These are phyloP conservation scores for Plagodis dolabraria DNA, from an alignment of 2,888 invertebrate genomes.

Conservation along the genomic window DNA sequence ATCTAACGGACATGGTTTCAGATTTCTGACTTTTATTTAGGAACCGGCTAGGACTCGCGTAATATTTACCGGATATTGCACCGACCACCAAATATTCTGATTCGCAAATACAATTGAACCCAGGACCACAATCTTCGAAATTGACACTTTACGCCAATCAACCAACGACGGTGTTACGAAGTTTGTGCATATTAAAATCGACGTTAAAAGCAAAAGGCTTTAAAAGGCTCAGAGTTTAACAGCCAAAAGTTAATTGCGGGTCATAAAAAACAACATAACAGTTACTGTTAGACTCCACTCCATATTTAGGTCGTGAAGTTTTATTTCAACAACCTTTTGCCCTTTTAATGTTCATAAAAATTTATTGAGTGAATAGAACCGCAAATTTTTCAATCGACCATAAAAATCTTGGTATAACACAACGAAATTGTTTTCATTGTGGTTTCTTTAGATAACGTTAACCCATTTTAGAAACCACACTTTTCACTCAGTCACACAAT, in stretches of 20 bases:
- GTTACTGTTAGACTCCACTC: conserved; percentile 5
- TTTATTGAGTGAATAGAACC: conserved; percentile 13
- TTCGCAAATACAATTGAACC: too few species aligned
- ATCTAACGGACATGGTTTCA: too few species aligned
- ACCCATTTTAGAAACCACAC: too few species aligned
- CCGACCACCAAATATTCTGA: too few species aligned
- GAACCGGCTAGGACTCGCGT: too few species aligned
- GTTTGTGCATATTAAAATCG: too few species aligned
- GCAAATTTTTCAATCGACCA: conserved; percentile 21
- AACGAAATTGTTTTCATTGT: background rate
- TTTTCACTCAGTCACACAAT: too few species aligned
- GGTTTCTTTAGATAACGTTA: background rate
- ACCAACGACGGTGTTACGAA: too few species aligned
- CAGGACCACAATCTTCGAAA: too few species aligned
- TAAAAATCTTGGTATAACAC: background rate
- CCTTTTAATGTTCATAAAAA: conserved; percentile 23
- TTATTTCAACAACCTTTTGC: conserved; percentile 18
- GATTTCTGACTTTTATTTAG: too few species aligned
- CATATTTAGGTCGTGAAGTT: conserved; percentile 20
- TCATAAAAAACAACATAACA: background rate
- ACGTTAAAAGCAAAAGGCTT: background rate
- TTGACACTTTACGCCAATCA: too few species aligned
- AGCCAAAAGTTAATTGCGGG: background rate
- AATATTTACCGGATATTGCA: too few species aligned
- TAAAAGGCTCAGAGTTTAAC: background rate